Percentiles rank a stretch among this genome's conserved stretches.
Conservation (phyloP, 1,140 invertebrate genomes). For the Drosophila varians region DNA sequence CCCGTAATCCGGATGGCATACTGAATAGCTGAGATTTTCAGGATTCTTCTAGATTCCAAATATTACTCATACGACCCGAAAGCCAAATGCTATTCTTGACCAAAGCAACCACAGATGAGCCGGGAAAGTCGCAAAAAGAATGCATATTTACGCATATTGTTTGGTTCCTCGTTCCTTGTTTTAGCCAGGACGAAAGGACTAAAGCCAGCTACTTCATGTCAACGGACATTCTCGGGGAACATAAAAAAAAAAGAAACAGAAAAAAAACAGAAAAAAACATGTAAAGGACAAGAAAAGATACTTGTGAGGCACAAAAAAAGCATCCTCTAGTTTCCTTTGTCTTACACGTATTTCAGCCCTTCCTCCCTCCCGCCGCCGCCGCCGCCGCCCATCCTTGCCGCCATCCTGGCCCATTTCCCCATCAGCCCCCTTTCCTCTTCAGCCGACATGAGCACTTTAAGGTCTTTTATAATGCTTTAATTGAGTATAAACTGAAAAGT, state of each 20-base stretch:
- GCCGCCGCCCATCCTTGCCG: background rate
- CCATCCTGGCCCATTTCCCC: background rate
- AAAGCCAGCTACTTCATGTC: background rate
- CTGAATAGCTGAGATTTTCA: too few species aligned
- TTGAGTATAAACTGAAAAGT: conserved; percentile 4
- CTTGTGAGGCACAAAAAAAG: background rate
- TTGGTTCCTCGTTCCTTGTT: background rate
- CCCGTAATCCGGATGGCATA: too few species aligned
- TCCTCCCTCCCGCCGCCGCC: background rate
- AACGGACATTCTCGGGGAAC: background rate
- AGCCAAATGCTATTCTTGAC: background rate
- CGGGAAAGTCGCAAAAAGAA: background rate
- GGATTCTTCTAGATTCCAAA: background rate
- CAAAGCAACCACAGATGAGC: background rate
- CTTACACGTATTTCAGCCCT: background rate
- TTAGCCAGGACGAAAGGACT: background rate
- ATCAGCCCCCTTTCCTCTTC: background rate
- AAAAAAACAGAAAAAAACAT: background rate
- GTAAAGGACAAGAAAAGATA: background rate
- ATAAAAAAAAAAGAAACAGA: background rate
- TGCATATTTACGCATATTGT: background rate
- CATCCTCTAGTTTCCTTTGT: conserved; percentile 3
- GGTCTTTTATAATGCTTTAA: conserved; percentile 1
- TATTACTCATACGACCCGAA: background rate
- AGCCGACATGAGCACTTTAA: conserved; percentile 1